phyloP scores from a whole-genome alignment of 2,113 vertebrate species.

The Xiphophorus hellerii region DNA sequence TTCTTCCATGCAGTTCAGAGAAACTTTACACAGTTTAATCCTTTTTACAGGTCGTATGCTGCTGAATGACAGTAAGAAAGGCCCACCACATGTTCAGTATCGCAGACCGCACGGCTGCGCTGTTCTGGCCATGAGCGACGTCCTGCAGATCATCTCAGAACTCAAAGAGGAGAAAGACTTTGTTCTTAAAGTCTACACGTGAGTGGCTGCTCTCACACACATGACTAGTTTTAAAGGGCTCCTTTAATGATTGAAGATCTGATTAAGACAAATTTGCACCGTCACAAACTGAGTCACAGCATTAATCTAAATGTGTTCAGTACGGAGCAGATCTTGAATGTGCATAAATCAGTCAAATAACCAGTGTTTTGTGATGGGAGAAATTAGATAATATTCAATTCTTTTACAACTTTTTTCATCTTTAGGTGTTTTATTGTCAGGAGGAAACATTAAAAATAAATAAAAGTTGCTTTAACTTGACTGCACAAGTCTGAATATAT shows the following conservation, averaged over 20 bases:
- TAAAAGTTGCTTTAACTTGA: neutral
- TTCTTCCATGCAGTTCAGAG: neutral
- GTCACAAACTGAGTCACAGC: neutral
- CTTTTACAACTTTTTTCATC: neutral
- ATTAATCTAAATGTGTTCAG: neutral
- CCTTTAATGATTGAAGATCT: neutral
- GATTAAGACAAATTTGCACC: neutral
- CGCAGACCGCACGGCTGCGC: slow-evolving; percentile 95
- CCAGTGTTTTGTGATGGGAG: neutral
- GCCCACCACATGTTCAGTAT: slow-evolving; percentile 91
- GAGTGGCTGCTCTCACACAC: slow-evolving; percentile 63
- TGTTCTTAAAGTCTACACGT: slow-evolving; percentile 98
- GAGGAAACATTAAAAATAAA: neutral
- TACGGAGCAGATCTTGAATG: too few relatives aligned
- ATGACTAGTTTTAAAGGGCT: rapidly evolving
- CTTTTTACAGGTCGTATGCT: slow-evolving; percentile 88
- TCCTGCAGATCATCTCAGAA: slow-evolving; percentile 92
- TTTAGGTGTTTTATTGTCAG: neutral
- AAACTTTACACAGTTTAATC: neutral
- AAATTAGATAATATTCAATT: neutral
- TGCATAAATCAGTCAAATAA: neutral
- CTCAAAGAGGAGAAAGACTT: slow-evolving; percentile 98
- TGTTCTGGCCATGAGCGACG: slow-evolving; percentile 91
- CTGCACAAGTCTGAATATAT: neutral
- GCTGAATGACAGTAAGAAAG: slow-evolving; percentile 96